Evolutionary conservation across 2,113 vertebrate species (phyloP).

Genomic region (Burhinus bistriatus): DNA sequence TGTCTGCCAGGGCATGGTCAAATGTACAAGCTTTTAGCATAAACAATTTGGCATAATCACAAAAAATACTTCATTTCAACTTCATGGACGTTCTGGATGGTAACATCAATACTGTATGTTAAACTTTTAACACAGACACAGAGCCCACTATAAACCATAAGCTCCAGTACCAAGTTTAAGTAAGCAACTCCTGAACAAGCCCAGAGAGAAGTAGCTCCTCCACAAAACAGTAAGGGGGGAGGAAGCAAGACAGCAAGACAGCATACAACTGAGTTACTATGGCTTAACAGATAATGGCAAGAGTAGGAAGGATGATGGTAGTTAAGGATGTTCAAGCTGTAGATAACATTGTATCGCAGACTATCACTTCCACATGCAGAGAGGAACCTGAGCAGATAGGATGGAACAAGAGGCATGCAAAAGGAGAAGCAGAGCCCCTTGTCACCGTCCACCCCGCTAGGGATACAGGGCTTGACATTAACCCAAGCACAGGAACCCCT

Average conservation of each 20-base stretch:
- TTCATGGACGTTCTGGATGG: neutral
- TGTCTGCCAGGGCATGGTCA: neutral
- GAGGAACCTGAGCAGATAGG: neutral
- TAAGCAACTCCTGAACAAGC: neutral
- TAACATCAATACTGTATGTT: neutral
- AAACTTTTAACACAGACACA: neutral
- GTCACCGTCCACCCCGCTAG: neutral
- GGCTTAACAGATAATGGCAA: neutral
- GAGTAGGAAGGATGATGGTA: neutral
- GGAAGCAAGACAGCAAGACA: neutral
- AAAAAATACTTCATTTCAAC: neutral
- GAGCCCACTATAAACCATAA: neutral
- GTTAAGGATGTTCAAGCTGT: neutral
- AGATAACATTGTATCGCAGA: neutral
- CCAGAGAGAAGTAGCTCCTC: neutral
- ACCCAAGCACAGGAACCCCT: neutral
- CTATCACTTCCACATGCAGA: conserved; percentile 34
- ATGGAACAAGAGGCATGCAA: neutral
- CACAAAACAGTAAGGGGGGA: neutral
- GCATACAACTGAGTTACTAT: neutral
- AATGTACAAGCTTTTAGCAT: neutral
- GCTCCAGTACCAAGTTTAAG: neutral
- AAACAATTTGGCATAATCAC: neutral
- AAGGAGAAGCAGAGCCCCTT: conserved; percentile 5
- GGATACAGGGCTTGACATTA: neutral